Base-by-base conservation (phyloP, 2,797 vertebrate species). In the Dicrostonyx torquatus region DNA sequence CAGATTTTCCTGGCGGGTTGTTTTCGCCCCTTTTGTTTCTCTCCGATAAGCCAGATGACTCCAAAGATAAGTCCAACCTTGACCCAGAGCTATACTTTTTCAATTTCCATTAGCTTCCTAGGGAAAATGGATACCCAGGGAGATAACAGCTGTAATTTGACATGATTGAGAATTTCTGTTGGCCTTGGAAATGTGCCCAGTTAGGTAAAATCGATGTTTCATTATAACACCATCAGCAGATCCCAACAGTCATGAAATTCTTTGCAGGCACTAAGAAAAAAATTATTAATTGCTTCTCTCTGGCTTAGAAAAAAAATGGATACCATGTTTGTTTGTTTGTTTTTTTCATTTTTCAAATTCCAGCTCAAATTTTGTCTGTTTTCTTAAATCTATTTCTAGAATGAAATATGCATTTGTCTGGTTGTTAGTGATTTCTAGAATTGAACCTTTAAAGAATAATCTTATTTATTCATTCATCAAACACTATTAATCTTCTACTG, bases 81-180 rank as follows among this genome's bases (percentile, higher is more conserved):
- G 73, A 62, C 66, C 90, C 70, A 86, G 73, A 34, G n/a, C 43
- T 89, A 90, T 90, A 78, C 50, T 94, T 97, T 97, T 96, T 48
- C 94, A 73, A 22, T 53, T 96, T 98, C 91, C 87, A 48, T 97
- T 96, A 90, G 86, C 87, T 95, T 95, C 88, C 55, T 22, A 12
- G 50, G 84, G 93, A 87, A 97, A 89, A 78, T 91, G 93, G 11
- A 95, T 84, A 95, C 88, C 88, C 18, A 37, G 37, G 62, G 68
- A 97, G 87, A 97, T 76, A 97, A 96, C 48, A 29, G n/a, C 53
- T 37, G 1, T 93, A 92, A 31, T 84, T 92, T 97, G 95, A 93
- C 72, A 48, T 58, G 50, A 72, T 68, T 90, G 91, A 96, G 87
- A 90, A 55, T 73, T 88, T 55, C 20, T 0, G 45, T 0, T 9